Evolutionary conservation across 2,113 vertebrate genomes (phyloP).

Genomic region (Desmodus rotundus): DNA sequence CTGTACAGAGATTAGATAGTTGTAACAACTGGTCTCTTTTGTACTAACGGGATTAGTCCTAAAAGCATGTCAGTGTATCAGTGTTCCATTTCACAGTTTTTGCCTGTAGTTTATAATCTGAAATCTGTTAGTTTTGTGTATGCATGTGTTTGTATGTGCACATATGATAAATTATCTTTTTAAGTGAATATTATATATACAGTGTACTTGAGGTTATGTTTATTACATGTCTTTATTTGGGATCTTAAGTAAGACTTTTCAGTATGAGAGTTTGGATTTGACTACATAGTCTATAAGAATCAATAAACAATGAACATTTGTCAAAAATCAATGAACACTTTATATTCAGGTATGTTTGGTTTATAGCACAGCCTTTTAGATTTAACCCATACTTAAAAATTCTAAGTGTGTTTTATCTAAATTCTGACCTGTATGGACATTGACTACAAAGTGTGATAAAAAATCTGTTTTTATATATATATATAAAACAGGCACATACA

Average conservation of each 20-base stretch:
- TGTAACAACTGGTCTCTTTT: neutral
- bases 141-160: neutral
- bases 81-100: neutral
- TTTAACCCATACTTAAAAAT: neutral
- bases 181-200: neutral
- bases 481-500: no score
- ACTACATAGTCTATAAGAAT: neutral
- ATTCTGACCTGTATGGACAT: neutral
- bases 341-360: neutral
- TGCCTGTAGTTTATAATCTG: neutral
- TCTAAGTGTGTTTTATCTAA: neutral
- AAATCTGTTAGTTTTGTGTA: neutral
- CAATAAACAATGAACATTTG: no score
- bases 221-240: neutral
- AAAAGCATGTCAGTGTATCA: neutral
- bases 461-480: neutral
- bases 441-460: neutral
- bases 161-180: neutral
- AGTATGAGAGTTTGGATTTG: neutral
- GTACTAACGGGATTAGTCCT: neutral
- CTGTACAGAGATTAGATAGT: neutral
- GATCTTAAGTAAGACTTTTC: neutral
- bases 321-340: neutral
- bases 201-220: neutral
- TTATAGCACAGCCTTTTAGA: neutral